Conservation (phyloP, 2,797 vertebrate species). For the Clarias platycephalus region DNA sequence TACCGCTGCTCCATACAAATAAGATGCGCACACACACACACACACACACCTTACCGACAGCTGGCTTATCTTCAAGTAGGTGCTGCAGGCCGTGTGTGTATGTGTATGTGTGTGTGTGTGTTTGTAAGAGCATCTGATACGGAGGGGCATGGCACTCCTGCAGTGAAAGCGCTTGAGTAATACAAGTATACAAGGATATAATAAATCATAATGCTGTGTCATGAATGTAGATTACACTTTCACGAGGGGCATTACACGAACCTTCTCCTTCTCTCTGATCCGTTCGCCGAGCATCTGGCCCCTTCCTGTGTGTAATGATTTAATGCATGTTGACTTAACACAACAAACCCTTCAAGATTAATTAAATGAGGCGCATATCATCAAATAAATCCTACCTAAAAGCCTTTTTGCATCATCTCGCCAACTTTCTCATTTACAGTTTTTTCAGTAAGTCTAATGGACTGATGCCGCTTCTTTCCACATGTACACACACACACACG, state of each 20-base stretch:
- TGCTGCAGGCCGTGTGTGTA: slow-evolving; percentile 26
- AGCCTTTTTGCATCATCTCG: slow-evolving; percentile 6
- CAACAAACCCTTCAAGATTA: slow-evolving; percentile 4
- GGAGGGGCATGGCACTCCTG: slow-evolving; percentile 12
- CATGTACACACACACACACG: slow-evolving; percentile 27
- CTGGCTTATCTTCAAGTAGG: slow-evolving; percentile 41
- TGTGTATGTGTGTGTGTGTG: slow-evolving; percentile 25
- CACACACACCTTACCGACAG: slow-evolving; percentile 2
- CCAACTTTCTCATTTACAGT: slow-evolving; percentile 36
- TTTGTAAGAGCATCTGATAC: neutral
- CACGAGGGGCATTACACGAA: neutral
- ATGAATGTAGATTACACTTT: slow-evolving; percentile 14
- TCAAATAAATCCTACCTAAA: slow-evolving; percentile 22
- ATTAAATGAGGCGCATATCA: neutral
- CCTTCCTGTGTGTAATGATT: neutral
- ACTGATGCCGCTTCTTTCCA: neutral
- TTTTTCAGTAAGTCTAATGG: slow-evolving; percentile 13
- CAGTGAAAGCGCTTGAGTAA: neutral
- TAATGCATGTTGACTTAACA: slow-evolving; percentile 16
- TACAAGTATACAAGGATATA: slow-evolving; percentile 17
- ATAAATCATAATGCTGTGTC: slow-evolving; percentile 21
- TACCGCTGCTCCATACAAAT: slow-evolving; percentile 46
- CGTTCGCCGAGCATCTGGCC: neutral
- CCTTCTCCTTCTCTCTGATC: neutral
- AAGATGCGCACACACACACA: slow-evolving; percentile 22